Conservation (phyloP, 2,797 vertebrate genomes). For the Acanthurus tractus region DNA sequence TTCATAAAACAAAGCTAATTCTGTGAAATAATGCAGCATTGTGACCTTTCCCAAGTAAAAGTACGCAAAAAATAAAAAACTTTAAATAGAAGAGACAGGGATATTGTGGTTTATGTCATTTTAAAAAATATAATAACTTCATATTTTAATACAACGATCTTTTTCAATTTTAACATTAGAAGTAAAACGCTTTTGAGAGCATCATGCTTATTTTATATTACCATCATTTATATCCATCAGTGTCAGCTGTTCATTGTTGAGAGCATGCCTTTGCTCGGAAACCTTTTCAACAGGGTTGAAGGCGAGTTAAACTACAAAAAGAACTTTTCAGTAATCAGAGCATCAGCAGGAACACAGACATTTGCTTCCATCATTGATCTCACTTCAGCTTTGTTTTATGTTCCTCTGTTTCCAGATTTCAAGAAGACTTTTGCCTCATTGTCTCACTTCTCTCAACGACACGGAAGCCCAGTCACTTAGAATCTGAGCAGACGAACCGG, state of each 20-base stretch:
- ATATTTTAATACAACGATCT: background rate
- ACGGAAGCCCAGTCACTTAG: conserved; percentile 29
- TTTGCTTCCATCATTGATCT: conserved; percentile 19
- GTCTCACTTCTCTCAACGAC: conserved; percentile 7
- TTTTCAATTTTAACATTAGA: too few species aligned
- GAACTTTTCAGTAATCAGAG: conserved; percentile 17
- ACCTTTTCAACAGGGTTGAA: conserved; percentile 4
- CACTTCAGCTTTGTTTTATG: conserved; percentile 12
- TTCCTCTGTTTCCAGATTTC: conserved; percentile 19
- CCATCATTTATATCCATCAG: background rate
- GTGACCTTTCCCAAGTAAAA: background rate
- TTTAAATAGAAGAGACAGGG: background rate
- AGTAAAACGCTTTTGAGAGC: background rate
- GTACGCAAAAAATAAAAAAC: background rate
- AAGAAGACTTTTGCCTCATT: conserved; percentile 33
- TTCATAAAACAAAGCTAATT: background rate
- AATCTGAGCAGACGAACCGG: conserved; percentile 32
- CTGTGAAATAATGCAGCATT: background rate
- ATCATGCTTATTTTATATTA: background rate
- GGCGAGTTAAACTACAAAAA: background rate
- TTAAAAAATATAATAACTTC: background rate
- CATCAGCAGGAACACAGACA: background rate
- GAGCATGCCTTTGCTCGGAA: background rate
- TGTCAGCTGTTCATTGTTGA: background rate
- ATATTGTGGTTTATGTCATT: background rate